Conservation (phyloP, 2,797 vertebrate genomes). For the Myripristis murdjan region DNA sequence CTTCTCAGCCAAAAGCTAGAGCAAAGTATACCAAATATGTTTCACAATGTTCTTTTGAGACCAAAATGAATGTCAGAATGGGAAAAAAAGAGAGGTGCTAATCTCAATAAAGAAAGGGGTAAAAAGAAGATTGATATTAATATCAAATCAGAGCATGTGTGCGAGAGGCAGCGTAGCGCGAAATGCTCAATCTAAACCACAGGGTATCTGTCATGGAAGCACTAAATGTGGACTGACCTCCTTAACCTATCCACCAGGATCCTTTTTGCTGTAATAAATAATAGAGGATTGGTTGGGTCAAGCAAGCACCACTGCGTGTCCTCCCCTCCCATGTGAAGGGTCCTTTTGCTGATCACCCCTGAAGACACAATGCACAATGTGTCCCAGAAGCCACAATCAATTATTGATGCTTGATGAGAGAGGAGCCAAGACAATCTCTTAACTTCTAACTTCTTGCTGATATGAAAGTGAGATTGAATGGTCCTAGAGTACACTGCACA, state of each 20-base stretch:
- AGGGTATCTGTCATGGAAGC: conserved; percentile 68
- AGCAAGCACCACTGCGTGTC: conserved; percentile 63
- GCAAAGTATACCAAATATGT: conserved; percentile 35
- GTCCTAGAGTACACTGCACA: conserved; percentile 53
- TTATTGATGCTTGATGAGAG: conserved; percentile 87
- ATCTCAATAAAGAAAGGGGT: conserved; percentile 79
- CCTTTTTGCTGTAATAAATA: conserved; percentile 89
- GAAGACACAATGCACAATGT: conserved; percentile 74
- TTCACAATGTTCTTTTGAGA: conserved; percentile 42
- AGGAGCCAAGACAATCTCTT: conserved; percentile 76
- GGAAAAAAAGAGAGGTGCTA: conserved; percentile 67
- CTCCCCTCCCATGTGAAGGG: conserved; percentile 56
- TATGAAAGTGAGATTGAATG: conserved; percentile 81
- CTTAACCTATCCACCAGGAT: conserved; percentile 83
- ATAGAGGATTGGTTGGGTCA: conserved; percentile 87
- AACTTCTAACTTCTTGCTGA: conserved; percentile 78
- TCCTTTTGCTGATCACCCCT: conserved; percentile 70
- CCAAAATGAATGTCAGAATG: conserved; percentile 68
- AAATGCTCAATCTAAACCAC: conserved; percentile 92
- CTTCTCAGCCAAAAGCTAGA: conserved; percentile 23
- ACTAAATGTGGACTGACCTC: conserved; percentile 89
- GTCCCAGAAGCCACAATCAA: conserved; percentile 81
- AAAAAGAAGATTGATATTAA: conserved; percentile 94
- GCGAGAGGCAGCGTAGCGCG: conserved; percentile 92
- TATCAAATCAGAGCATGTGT: conserved; percentile 90